phyloP scores from a whole-genome alignment of 2,888 invertebrate genomes.

The Ormyrus rosae region DNA sequence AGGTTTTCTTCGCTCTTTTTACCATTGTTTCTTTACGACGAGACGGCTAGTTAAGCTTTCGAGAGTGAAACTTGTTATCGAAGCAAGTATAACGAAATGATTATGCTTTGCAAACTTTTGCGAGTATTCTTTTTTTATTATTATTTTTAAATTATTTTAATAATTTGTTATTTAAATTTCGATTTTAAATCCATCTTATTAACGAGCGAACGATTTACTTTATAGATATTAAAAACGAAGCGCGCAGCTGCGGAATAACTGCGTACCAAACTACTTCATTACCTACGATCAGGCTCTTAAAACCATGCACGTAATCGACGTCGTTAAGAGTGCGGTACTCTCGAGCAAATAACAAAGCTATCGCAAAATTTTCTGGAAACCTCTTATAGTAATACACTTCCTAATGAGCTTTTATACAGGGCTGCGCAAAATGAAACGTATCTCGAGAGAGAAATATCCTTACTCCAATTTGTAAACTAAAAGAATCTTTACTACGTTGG shows the following conservation, averaged over 20 bases:
- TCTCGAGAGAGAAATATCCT: neutral
- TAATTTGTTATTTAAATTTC: neutral
- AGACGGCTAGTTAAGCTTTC: too few relatives aligned
- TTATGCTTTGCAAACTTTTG: neutral
- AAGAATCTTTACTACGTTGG: neutral
- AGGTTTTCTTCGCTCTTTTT: too few relatives aligned
- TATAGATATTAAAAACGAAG: neutral
- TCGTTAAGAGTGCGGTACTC: slow-evolving; percentile 62
- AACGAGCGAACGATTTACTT: too few relatives aligned
- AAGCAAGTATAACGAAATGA: neutral
- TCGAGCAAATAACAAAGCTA: slow-evolving; percentile 64
- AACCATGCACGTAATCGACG: slow-evolving; percentile 64
- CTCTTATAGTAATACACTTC: slow-evolving; percentile 41
- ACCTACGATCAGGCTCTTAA: slow-evolving; percentile 2
- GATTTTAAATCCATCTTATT: too few relatives aligned
- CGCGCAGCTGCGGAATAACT: slow-evolving; percentile 47
- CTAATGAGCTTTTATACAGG: slow-evolving; percentile 31
- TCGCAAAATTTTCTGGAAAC: slow-evolving; percentile 62
- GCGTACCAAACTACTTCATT: slow-evolving; percentile 58
- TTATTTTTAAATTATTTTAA: neutral
- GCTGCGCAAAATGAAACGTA: slow-evolving; percentile 10
- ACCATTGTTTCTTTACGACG: too few relatives aligned
- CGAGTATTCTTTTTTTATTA: neutral
- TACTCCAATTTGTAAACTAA: neutral
- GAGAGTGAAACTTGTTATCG: too few relatives aligned